Conservation (phyloP, 2,888 invertebrate species). For the Ophion ventricosus region DNA sequence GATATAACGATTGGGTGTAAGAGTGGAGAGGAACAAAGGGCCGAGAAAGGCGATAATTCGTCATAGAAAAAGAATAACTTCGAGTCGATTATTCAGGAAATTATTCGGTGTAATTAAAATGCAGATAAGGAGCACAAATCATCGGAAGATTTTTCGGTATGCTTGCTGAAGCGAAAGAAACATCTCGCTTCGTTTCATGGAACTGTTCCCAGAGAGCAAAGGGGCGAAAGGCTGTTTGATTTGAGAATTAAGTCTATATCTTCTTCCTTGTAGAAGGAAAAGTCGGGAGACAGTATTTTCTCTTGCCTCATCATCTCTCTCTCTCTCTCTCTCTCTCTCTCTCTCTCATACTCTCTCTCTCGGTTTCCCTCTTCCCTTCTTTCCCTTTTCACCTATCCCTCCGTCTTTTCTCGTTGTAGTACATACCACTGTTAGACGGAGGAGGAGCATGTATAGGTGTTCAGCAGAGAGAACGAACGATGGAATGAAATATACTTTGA, state of each 20-base stretch:
- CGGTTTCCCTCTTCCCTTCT: too few species aligned
- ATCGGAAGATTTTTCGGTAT: conserved; percentile 79
- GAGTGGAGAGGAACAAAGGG: conserved; percentile 47
- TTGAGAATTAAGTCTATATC: conserved; percentile 51
- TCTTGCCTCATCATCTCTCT: conserved; percentile 58
- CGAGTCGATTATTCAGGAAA: conserved; percentile 79
- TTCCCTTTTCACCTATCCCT: conserved; percentile 42
- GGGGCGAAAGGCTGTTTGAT: conserved; percentile 45
- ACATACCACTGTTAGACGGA: conserved; percentile 57
- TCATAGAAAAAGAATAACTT: conserved; percentile 66
- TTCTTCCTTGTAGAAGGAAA: conserved; percentile 34
- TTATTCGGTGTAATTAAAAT: conserved; percentile 83
- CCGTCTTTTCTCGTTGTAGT: conserved; percentile 39
- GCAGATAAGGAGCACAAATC: conserved; percentile 83
- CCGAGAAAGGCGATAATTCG: conserved; percentile 64
- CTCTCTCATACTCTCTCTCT: conserved; percentile 25
- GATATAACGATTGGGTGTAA: conserved; percentile 3
- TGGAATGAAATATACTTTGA: conserved; percentile 81
- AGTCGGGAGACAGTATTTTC: conserved; percentile 45
- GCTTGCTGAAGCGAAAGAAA: conserved; percentile 60
- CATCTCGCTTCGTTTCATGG: conserved; percentile 40
- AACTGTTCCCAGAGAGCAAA: conserved; percentile 35
- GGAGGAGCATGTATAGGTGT: conserved; percentile 74
- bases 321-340: conserved; percentile 23
- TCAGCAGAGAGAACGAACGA: conserved; percentile 73